Evolutionary conservation across 2,888 invertebrate genomes (phyloP), one percentile per base, ranked within the genome.

Genomic region (Acleris literana): DNA sequence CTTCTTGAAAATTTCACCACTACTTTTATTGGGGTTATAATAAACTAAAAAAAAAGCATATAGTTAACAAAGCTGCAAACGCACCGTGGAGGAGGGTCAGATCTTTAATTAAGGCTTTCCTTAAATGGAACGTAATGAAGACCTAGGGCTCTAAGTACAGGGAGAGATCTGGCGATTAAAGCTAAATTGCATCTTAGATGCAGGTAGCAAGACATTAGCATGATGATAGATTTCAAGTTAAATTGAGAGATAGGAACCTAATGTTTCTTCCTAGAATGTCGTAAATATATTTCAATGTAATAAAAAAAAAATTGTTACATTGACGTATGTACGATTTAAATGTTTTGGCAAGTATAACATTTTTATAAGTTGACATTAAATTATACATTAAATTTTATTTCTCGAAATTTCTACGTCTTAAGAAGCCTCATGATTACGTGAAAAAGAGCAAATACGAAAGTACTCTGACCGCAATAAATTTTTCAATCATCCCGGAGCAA

Each of bases 391-490:
- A 46, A 46, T 1, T 46, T 46, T 17, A 49, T 49, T 49, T 49
- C 49, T 11, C 20, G 49, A 25, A 18, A 51, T 9, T 22, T 65
- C 44, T 52, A 18, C 44, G n/a, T 56, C 20, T 51, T 60, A 65
- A 71, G 65, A 68, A 70, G 64, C 69, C 67, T 68, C 52, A 69
- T 60, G 69, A 74, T 73, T 69, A 73, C 68, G 69, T 71, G 71
- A 70, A 74, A 72, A 74, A 72, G 69, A 64, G 63, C 56, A 71
- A 71, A 71, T 70, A 72, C 68, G 71, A 72, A 69, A 74, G 63
- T 69, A 74, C 72, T 71, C 68, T 70, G 69, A 76, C 75, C 75
- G 74, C 76, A 74, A 77, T 77, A 77, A 71, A 74, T 78, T 78
- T 78, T 78, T 77, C 78, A 77, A 78, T 78, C 75, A 74, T 77